Evolutionary conservation across 2,888 invertebrate species (phyloP).

Genomic region (Augiades crinisus): DNA sequence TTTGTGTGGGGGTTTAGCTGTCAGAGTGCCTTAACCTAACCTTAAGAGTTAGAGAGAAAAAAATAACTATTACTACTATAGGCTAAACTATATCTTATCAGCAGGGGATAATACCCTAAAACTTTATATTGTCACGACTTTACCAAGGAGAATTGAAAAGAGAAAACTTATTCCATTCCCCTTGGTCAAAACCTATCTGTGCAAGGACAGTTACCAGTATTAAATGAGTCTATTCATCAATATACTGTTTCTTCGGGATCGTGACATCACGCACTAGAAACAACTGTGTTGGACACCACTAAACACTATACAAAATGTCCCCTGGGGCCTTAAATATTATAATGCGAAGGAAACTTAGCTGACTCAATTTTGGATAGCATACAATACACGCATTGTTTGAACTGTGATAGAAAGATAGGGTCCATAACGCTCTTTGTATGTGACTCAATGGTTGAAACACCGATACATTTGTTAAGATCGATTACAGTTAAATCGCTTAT

Average conservation of each 20-base stretch:
- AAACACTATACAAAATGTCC: conserved; percentile 52
- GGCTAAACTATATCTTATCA: too few relatives aligned
- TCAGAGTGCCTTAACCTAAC: too few relatives aligned
- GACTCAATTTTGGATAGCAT: conserved; percentile 4
- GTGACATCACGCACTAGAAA: conserved; percentile 57
- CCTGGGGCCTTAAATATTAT: conserved; percentile 41
- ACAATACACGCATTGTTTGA: conserved; percentile 9
- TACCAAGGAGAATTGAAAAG: too few relatives aligned
- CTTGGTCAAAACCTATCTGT: conserved; percentile 1
- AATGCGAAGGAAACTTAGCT: not conserved
- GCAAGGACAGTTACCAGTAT: conserved; percentile 19
- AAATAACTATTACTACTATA: too few relatives aligned
- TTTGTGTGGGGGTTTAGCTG: too few relatives aligned
- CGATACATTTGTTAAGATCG: conserved; percentile 20
- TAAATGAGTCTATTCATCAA: conserved; percentile 43
- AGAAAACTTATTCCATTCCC: conserved; percentile 6
- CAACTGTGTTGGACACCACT: conserved; percentile 49
- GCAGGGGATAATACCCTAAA: too few relatives aligned
- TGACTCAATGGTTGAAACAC: not conserved
- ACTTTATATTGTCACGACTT: too few relatives aligned
- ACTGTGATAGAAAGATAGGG: not conserved
- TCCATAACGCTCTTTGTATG: conserved; percentile 2
- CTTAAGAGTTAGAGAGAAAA: too few relatives aligned
- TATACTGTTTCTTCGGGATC: conserved; percentile 41
- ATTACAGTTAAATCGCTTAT: conserved; percentile 36